These are phyloP conservation scores for Drosophila nannoptera DNA, from an alignment of 1,140 invertebrate species.

Conservation along the genomic window DNA sequence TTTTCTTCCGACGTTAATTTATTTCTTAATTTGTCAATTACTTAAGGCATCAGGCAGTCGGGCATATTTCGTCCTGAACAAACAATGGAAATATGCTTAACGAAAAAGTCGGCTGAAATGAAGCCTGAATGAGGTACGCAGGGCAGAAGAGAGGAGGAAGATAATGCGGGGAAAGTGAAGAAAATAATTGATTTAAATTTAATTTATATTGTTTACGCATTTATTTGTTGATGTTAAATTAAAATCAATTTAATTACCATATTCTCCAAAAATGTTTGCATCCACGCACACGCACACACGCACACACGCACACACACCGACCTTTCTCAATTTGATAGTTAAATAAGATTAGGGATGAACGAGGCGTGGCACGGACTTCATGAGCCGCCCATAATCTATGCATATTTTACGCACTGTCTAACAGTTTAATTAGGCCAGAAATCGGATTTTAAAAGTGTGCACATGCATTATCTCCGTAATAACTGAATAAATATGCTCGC, in stretches of 20 bases:
- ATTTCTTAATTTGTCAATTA: no score
- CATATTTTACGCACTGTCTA: background rate
- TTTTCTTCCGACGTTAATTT: no score
- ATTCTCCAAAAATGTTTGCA: conserved; percentile 25
- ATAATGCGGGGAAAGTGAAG: conserved; percentile 26
- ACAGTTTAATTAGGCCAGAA: background rate
- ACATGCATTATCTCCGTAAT: background rate
- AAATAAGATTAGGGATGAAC: background rate
- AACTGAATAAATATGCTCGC: background rate
- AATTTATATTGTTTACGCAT: conserved; percentile 20
- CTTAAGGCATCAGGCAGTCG: background rate
- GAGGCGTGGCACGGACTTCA: background rate
- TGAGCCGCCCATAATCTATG: background rate
- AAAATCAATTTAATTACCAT: conserved; percentile 67
- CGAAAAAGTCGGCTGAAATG: conserved; percentile 14
- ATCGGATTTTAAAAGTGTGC: background rate
- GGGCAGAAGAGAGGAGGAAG: no score
- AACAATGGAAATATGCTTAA: conserved; percentile 10
- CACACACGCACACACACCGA: conserved; percentile 11
- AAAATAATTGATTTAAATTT: conserved; percentile 38
- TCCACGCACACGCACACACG: background rate
- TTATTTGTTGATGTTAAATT: conserved; percentile 64
- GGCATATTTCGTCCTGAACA: background rate
- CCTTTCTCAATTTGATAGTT: background rate
- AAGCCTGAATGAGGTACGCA: background rate